Conservation (phyloP, 2,888 invertebrate genomes). For the Tinea semifulvella region DNA sequence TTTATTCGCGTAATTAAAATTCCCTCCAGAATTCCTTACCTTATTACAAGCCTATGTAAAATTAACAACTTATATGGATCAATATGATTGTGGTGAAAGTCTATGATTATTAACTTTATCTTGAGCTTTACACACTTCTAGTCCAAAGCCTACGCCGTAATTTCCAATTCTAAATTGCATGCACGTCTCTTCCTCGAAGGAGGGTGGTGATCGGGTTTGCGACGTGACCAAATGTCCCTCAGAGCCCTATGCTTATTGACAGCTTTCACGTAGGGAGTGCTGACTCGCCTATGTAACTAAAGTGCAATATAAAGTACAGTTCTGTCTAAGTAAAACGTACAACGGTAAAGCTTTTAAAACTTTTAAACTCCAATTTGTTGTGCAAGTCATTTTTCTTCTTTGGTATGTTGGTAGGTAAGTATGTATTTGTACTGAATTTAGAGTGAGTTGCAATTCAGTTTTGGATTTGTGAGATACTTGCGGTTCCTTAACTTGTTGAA, state of each 20-base stretch:
- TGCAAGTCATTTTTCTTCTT: conserved; percentile 5
- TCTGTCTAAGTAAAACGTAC: not conserved
- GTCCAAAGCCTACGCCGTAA: not conserved
- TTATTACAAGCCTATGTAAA: too few relatives aligned
- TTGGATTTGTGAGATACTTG: too few relatives aligned
- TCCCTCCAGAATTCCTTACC: not conserved
- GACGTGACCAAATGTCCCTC: conserved; percentile 45
- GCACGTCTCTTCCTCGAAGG: conserved; percentile 42
- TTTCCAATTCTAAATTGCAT: conserved; percentile 34
- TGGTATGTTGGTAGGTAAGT: too few relatives aligned
- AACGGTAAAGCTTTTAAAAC: conserved; percentile 3
- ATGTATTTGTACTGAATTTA: not conserved
- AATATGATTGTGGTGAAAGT: too few relatives aligned
- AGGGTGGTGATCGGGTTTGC: conserved; percentile 30
- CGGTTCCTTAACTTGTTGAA: too few relatives aligned
- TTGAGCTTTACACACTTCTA: too few relatives aligned
- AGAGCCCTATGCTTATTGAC: conserved; percentile 29
- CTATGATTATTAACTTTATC: too few relatives aligned
- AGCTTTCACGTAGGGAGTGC: conserved; percentile 1
- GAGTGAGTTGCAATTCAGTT: not conserved
- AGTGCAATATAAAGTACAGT: conserved; percentile 2
- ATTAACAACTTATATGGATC: too few relatives aligned
- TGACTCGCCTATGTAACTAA: not conserved
- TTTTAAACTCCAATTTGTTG: not conserved
- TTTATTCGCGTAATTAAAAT: conserved; percentile 6